These are phyloP conservation scores for Torymus texanus DNA, from an alignment of 2,888 invertebrate species.

Conservation along the genomic window DNA sequence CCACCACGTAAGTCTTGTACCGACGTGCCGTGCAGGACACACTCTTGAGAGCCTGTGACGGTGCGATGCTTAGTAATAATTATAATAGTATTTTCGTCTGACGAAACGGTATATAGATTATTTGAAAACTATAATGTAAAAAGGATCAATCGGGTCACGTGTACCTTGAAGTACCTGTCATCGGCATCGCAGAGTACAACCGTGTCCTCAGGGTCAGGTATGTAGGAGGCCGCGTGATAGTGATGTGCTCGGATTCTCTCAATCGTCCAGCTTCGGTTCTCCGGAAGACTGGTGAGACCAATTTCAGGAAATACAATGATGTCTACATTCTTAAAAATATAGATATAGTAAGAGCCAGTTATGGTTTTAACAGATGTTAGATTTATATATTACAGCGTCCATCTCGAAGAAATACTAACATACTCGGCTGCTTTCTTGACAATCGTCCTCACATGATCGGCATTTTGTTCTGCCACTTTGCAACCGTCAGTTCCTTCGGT, in stretches of 20 bases:
- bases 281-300: slow-evolving; percentile 62
- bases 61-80: not conserved
- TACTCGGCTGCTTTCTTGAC: slow-evolving; percentile 38
- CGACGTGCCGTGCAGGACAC: slow-evolving; percentile 75
- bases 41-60: slow-evolving; percentile 65
- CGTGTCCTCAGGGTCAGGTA: no score
- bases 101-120: no score
- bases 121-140: no score
- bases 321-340: slow-evolving; percentile 74
- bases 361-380: no score
- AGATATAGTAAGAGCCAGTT: no score
- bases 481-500: slow-evolving; percentile 14
- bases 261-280: not conserved
- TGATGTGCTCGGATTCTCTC: not conserved
- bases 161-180: no score
- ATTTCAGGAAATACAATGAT: slow-evolving; percentile 79
- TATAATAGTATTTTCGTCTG: no score
- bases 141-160: no score
- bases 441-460: slow-evolving; percentile 11
- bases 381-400: no score
- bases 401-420: slow-evolving; percentile 8
- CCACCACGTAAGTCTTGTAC: slow-evolving; percentile 75
- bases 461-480: slow-evolving; percentile 18
- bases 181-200: no score
- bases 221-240: no score